Conservation (phyloP, 2,888 invertebrate genomes). For the Cephus pygmeus region DNA sequence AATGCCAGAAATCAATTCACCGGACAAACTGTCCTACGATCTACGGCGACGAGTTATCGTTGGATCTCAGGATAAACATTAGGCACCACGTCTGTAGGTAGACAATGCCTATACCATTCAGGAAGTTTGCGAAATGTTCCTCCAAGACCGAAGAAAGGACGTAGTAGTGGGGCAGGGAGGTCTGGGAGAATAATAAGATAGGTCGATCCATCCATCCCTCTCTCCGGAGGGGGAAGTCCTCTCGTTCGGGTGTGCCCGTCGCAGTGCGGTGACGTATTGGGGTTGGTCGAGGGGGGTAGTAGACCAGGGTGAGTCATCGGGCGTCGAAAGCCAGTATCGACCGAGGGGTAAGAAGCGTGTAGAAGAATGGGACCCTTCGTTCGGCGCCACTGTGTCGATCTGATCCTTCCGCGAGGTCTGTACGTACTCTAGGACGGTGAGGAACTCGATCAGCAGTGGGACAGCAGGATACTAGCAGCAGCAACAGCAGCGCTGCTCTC, state of each 20-base stretch:
- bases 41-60: not conserved
- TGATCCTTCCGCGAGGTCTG: not conserved
- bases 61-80: not conserved
- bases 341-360: not conserved
- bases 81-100: not conserved
- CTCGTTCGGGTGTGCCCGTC: not conserved
- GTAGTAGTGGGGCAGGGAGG: not conserved
- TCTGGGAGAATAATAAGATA: conserved; percentile 3
- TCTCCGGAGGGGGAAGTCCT: not conserved
- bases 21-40: not conserved
- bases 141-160: not conserved
- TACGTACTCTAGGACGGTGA: conserved; percentile 69
- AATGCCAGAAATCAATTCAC: not conserved
- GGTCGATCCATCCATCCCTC: conserved; percentile 2
- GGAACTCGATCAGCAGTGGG: conserved; percentile 68
- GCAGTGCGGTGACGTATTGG: conserved; percentile 7
- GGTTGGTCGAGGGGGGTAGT: conserved; percentile 9
- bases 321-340: not conserved
- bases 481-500: conserved; percentile 49
- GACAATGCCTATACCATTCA: not conserved
- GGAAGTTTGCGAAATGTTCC: not conserved
- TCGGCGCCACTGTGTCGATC: conserved; percentile 37
- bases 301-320: conserved; percentile 17
- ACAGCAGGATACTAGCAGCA: conserved; percentile 43
- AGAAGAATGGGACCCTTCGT: conserved; percentile 22